Conservation (phyloP, 2,888 invertebrate genomes). For the Idaea dimidiata region DNA sequence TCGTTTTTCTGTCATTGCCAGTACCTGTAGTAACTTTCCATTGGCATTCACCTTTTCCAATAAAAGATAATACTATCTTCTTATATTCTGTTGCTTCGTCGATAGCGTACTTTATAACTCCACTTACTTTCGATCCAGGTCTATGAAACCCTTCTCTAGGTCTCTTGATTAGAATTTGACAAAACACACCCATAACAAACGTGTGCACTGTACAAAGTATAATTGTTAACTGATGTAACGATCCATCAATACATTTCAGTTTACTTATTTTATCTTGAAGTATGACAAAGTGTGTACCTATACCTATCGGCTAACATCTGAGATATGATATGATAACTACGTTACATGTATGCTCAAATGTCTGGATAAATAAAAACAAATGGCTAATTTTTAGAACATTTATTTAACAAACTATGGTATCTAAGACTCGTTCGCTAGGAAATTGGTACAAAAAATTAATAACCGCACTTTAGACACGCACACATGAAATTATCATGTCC, state of each 20-base stretch:
- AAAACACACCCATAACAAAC: slow-evolving; percentile 22
- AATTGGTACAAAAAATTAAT: neutral
- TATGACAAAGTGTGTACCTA: neutral
- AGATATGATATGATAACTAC: neutral
- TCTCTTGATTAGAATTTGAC: slow-evolving; percentile 22
- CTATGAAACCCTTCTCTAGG: slow-evolving; percentile 17
- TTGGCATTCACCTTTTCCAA: slow-evolving; percentile 20
- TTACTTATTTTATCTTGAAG: neutral
- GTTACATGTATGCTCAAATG: neutral
- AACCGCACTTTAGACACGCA: too few species aligned
- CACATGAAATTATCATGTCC: too few species aligned
- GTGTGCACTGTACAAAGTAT: neutral
- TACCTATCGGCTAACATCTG: neutral
- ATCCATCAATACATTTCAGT: neutral
- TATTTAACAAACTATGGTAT: neutral
- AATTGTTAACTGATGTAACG: neutral
- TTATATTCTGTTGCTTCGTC: slow-evolving; percentile 22
- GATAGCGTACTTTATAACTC: slow-evolving; percentile 19
- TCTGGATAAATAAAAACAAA: neutral
- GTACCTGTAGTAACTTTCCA: slow-evolving; percentile 12
- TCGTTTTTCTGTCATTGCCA: neutral
- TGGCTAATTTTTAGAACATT: neutral
- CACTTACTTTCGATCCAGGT: slow-evolving; percentile 20
- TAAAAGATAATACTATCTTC: slow-evolving; percentile 17
- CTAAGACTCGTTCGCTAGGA: neutral